A percentile compares a stretch with the other conserved stretches of the same genome.
These are phyloP conservation scores for Arenicola marina DNA, from an alignment of 2,888 invertebrate species.

Conservation along the genomic window DNA sequence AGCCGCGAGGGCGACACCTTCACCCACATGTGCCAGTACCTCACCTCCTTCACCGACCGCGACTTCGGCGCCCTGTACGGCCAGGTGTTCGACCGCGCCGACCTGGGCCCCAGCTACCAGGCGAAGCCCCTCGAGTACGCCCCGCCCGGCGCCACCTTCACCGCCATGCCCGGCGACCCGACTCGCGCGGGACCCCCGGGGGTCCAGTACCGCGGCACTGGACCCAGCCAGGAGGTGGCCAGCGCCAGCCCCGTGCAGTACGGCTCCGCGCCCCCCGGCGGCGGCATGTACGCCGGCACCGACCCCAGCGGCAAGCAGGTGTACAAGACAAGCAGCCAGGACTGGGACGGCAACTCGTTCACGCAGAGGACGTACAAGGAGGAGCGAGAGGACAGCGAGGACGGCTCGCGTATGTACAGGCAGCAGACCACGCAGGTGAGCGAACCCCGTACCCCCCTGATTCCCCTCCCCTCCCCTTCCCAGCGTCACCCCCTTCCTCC, in stretches of 20 bases:
- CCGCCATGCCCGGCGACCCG: constrained; percentile 17
- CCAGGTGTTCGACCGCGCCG: constrained; percentile 35
- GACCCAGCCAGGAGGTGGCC: not conserved
- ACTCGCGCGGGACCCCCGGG: not conserved
- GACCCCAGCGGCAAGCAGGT: constrained; percentile 7
- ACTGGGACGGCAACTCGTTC: constrained; percentile 29
- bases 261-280: constrained; percentile 5
- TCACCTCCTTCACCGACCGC: constrained; percentile 33
- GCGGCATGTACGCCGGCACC: constrained; percentile 1
- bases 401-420: constrained; percentile 8
- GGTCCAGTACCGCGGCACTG: constrained; percentile 4
- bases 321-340: constrained; percentile 12
- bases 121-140: constrained; percentile 27
- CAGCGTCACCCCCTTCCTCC: not conserved
- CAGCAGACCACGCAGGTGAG: constrained; percentile 14
- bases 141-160: constrained; percentile 25
- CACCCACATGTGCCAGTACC: constrained; percentile 44
- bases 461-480: not conserved
- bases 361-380: constrained; percentile 18
- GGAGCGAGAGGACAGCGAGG: constrained; percentile 15
- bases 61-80: constrained; percentile 33
- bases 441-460: not conserved
- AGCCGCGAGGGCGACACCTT: constrained; percentile 52
- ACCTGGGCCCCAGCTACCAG: constrained; percentile 26
- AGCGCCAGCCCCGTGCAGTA: constrained; percentile 5